Base-by-base conservation (phyloP, 2,797 vertebrate genomes). In the Centropyge bicolor region DNA sequence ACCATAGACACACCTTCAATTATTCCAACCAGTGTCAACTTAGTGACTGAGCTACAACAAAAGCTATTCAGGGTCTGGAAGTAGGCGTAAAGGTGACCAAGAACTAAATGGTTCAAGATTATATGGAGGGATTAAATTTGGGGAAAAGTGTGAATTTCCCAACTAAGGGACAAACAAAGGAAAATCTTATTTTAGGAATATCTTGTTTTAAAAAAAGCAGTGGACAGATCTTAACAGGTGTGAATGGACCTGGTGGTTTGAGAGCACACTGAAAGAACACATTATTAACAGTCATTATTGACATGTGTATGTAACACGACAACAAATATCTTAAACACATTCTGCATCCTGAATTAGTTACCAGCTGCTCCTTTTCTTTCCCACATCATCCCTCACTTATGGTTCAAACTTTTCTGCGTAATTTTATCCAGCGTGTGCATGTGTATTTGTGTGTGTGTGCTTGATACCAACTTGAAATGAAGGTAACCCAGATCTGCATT, bases 401-500 rank as follows among this genome's bases (percentile, higher is more conserved):
- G 8, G 63, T 8, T 64, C 19, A 22, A 27, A n/a, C 16, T 43
- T 54, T 61, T 17, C 14, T 17, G 7, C 27, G 24, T 14, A 24
- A 2, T 41, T 52, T 45, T 6, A 48, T 52, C 8, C 35, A 8
- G 16, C 45, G 12, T 60, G 36, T 13, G 35, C 35, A 4, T 5
- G 20, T 55, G 54, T 24, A 9, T 62, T n/a, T 66, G 48, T 16
- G 36, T 74, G 24, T 40, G 43, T 46, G 48, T 46, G 22, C 13
- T 12, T 63, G n/a, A 8, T 75, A 94, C 92, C 55, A 10, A 95
- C 95, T 93, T 75, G 95, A 95, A 86, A 97, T 93, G 24, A 96
- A 96, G 68, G 95, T 97, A 89, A 96, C 94, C 96, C 96, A 97
- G 45, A 96, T 93, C 93, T 97, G 96, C 96, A 97, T 96, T n/a